Evolutionary conservation across 2,797 vertebrate species (phyloP), one percentile per base, ranked within the genome.

Genomic region (Tragelaphus eurycerus): DNA sequence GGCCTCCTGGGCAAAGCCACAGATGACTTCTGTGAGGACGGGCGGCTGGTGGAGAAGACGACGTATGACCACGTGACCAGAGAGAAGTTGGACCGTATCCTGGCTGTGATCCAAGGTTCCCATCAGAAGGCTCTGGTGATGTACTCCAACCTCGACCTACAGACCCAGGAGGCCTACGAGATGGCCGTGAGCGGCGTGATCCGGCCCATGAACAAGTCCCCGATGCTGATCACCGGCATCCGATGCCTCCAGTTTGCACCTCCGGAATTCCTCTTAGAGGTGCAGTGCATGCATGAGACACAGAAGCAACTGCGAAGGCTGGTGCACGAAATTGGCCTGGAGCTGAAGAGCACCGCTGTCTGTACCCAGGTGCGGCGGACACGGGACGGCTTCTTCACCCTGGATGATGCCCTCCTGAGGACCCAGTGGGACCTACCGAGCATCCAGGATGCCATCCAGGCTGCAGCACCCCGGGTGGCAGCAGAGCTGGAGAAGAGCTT

Each of bases 221-320:
- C 98, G 0, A 99, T 99, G 0, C 98, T 99, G 94, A 97, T 99
- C 94, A 99, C 99, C 0, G 99, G 99, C 38, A 91, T 99, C 88
- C 99, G 99, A 25, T 99, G 99, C 97, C 97, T 99, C 95, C 97
- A 97, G 64, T 99, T 99, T 82, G 90, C 98, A 3, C 99, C 99
- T 50, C 99, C 99, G 0, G 98, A 99, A 91, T 99, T 99, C 97
- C 99, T 99, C 57, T 96, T 99, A 97, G 99, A 99, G 99, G 98
- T 99, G 86, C 99, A 99, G n/a, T 99, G 99, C 95, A 62, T 99
- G 95, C 99, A 99, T 0, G 99, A 99, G 98, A 99, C 99, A 0
- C 99, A 99, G 98, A 99, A 99, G 96, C 99, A 99, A 97, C 98
- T 99, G 27, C 97, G 99, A 15, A 99, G 98, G 98, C 59, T 99